Percentiles rank a stretch among this genome's conserved stretches.
Conservation (phyloP, 1,140 invertebrate species). For the Pseudomyrmex sp. region DNA sequence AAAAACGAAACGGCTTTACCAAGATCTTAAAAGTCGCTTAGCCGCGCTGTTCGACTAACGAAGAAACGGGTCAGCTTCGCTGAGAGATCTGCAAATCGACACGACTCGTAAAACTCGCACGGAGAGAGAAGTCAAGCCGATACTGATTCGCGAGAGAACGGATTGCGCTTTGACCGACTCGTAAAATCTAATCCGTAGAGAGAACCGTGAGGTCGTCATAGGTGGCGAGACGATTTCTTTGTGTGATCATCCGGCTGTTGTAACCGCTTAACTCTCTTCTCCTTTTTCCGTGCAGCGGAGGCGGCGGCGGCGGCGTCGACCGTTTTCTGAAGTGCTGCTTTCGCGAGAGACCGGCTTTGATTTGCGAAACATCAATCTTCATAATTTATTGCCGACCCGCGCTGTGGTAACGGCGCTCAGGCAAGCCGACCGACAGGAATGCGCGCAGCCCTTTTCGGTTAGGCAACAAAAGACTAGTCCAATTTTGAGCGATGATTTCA, state of each 20-base stretch:
- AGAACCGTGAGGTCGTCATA: constrained; percentile 62
- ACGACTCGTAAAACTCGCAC: constrained; percentile 72
- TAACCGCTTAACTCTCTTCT: constrained; percentile 49
- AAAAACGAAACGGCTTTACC: constrained; percentile 65
- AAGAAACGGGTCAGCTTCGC: constrained; percentile 68
- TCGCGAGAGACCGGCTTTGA: constrained; percentile 69
- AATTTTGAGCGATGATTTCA: constrained; percentile 61
- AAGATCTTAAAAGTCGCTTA: constrained; percentile 67
- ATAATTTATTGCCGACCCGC: constrained; percentile 71
- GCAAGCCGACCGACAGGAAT: constrained; percentile 53
- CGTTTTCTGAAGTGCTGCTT: constrained; percentile 54
- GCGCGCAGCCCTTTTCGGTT: constrained; percentile 39
- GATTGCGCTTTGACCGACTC: constrained; percentile 35
- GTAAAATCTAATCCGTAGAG: constrained; percentile 68
- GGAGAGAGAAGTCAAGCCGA: constrained; percentile 37
- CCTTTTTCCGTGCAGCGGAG: background rate
- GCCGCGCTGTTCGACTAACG: constrained; percentile 59
- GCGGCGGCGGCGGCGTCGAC: constrained; percentile 12
- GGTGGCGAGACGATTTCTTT: constrained; percentile 73
- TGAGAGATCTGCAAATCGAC: constrained; percentile 69
- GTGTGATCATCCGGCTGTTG: constrained; percentile 42
- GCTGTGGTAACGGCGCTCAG: constrained; percentile 56
- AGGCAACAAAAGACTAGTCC: constrained; percentile 42
- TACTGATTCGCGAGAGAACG: constrained; percentile 41
- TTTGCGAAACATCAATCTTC: constrained; percentile 76